These are phyloP conservation scores for Trachelipus rathkii DNA, from an alignment of 1,140 invertebrate species.

Conservation along the genomic window DNA sequence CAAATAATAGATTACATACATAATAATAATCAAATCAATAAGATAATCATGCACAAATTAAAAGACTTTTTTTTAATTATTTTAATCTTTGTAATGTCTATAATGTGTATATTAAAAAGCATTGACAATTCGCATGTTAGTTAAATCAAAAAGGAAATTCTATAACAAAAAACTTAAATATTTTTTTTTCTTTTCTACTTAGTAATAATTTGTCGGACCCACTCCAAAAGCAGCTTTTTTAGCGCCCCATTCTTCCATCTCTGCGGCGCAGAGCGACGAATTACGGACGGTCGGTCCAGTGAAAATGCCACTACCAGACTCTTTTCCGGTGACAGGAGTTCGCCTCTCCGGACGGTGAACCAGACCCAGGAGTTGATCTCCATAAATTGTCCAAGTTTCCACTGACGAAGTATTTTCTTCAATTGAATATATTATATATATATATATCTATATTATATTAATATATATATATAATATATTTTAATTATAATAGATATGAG, in stretches of 20 bases:
- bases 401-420: conserved; percentile 88
- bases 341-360: conserved; percentile 29
- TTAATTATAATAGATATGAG: too few relatives aligned
- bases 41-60: too few relatives aligned
- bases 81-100: too few relatives aligned
- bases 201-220: conserved; percentile 88
- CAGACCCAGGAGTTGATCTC: conserved; percentile 55
- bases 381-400: conserved; percentile 75
- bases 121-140: too few relatives aligned
- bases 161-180: neutral
- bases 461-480: too few relatives aligned
- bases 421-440: too few relatives aligned
- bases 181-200: conserved; percentile 28
- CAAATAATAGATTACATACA: too few relatives aligned
- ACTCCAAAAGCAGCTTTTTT: conserved; percentile 84
- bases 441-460: too few relatives aligned
- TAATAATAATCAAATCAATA: too few relatives aligned
- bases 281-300: conserved; percentile 41
- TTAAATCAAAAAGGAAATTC: neutral
- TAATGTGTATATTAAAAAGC: too few relatives aligned
- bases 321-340: conserved; percentile 49
- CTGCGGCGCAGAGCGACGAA: conserved; percentile 42
- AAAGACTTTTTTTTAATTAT: too few relatives aligned
- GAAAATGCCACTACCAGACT: conserved; percentile 48
- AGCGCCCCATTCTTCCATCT: conserved; percentile 82